Evolutionary conservation across 2,113 vertebrate species (phyloP).

Genomic region (Megatriorchis doriae): DNA sequence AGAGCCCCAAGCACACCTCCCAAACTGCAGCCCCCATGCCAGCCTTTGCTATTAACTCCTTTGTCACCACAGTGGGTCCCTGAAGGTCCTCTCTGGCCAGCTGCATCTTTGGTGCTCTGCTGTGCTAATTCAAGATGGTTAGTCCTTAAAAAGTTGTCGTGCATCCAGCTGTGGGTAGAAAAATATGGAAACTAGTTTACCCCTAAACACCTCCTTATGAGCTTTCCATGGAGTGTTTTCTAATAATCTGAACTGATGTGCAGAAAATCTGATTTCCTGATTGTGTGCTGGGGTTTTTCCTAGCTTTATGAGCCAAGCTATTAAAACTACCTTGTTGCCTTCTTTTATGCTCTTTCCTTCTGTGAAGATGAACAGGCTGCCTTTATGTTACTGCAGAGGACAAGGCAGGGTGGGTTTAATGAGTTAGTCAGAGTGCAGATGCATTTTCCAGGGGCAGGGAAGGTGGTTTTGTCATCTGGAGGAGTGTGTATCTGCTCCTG

Average conservation of each 20-base stretch:
- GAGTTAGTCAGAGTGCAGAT: background rate
- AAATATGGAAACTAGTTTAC: background rate
- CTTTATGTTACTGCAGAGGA: background rate
- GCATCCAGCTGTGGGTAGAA: background rate
- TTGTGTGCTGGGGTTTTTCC: background rate
- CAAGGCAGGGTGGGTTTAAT: background rate
- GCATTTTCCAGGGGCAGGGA: background rate
- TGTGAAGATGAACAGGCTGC: background rate
- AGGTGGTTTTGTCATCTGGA: conserved; percentile 26
- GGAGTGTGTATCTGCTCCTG: background rate
- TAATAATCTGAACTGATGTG: background rate
- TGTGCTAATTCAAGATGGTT: background rate
- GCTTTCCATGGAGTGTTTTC: background rate
- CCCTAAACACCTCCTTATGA: background rate
- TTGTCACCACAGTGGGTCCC: background rate
- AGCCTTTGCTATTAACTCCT: background rate
- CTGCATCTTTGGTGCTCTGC: background rate
- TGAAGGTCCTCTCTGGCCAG: background rate
- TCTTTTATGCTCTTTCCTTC: background rate
- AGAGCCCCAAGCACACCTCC: background rate
- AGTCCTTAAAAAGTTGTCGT: background rate
- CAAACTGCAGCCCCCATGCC: background rate
- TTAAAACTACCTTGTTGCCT: background rate
- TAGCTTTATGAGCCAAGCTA: background rate
- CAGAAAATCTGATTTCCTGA: background rate